Base-by-base conservation (phyloP, 2,113 vertebrate species). In the Periophthalmodon schlosseri region DNA sequence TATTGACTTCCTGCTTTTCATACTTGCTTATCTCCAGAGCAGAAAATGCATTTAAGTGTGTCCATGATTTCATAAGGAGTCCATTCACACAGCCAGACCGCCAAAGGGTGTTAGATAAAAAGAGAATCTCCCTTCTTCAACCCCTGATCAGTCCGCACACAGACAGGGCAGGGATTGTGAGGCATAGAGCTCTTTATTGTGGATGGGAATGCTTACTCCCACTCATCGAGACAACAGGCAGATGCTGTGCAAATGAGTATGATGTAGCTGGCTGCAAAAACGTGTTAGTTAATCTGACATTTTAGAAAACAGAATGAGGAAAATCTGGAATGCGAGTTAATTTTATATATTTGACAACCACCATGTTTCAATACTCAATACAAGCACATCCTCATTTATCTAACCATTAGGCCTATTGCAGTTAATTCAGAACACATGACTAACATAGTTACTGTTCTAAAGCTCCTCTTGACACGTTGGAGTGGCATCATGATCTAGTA, bases 111-210 rank as follows among this genome's bases (percentile, higher is more conserved):
- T 84, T 47, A 70, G 83, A 88, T 77, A 81, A 76, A 68, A 72
- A 58, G 52, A 77, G 69, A 83, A 74, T 36, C 77, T 54, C 46
- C 75, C 39, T 3, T 11, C 33, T 44, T 68, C 44, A 9, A 77
- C 72, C 77, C 76, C 18, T 65, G 63, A n/a, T 39, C 34, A 24
- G 15, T 7, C 65, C 33, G 1, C 70, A 70, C 18, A 23, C 72
- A 77, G 58, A 90, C 86, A 91, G 86, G 76, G 20, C 28, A 1
- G 24, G 60, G 78, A 86, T 87, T 91, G 89, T 90, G 77, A 76
- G 47, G 46, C 34, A 28, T 75, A 92, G 87, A 90, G 73, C 36
- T 71, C 81, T 86, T 87, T 88, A 90, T 93, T 93, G 91, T 91
- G 66, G 50, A 70, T 74, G 85, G 75, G 84, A 88, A 91, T 90